A percentile compares a stretch with the other conserved stretches of the same genome.
Conservation (phyloP, 2,113 vertebrate genomes). For the Piaya cayana region DNA sequence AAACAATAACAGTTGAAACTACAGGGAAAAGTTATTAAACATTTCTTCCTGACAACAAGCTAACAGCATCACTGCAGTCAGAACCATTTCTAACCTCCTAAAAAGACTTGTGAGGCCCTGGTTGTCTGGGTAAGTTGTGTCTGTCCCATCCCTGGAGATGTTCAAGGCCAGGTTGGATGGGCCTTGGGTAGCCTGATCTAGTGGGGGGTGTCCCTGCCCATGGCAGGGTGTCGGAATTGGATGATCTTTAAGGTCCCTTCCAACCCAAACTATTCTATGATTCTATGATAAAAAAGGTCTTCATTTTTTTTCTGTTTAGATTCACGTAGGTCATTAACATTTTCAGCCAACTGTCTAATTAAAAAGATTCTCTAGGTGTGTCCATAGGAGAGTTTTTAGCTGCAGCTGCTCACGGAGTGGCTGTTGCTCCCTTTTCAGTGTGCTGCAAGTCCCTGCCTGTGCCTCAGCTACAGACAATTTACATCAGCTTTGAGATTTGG, state of each 20-base stretch:
- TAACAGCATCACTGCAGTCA: neutral
- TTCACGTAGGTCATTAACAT: neutral
- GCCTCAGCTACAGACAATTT: neutral
- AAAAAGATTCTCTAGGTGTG: neutral
- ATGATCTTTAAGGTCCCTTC: too few species aligned
- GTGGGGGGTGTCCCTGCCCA: too few species aligned
- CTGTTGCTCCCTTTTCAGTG: neutral
- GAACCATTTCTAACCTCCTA: neutral
- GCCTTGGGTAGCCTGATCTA: too few species aligned
- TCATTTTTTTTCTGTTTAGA: neutral
- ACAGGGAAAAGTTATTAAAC: neutral
- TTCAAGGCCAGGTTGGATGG: too few species aligned
- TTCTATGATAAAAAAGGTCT: too few species aligned
- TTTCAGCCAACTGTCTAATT: neutral
- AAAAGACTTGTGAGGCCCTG: too few species aligned
- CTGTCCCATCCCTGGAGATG: too few species aligned
- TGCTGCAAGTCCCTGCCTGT: neutral
- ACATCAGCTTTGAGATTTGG: neutral
- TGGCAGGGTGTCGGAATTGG: too few species aligned
- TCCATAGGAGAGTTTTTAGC: neutral
- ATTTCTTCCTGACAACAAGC: neutral
- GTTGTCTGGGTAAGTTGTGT: too few species aligned
- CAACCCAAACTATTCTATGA: too few species aligned
- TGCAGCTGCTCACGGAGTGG: neutral
- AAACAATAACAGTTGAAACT: neutral